phyloP scores from a whole-genome alignment of 1,140 invertebrate species.

The Zaprionus ghesquierei region DNA sequence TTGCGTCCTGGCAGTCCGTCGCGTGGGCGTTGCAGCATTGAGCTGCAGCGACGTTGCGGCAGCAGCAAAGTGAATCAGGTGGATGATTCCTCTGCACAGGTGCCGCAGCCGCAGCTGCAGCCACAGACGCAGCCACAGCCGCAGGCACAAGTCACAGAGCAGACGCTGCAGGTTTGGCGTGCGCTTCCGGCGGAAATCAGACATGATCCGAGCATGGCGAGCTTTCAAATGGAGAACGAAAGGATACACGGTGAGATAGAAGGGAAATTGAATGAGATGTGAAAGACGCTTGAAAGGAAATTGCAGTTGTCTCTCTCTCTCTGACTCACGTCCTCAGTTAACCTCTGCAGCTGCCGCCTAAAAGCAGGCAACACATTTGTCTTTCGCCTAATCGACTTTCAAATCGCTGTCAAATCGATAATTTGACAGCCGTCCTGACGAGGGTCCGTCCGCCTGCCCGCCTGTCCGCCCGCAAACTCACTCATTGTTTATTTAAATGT shows the following conservation, averaged over 20 bases:
- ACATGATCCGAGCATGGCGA: slow-evolving; percentile 85
- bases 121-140: slow-evolving; percentile 64
- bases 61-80: background rate
- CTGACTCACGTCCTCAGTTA: background rate
- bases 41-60: slow-evolving; percentile 36
- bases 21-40: slow-evolving; percentile 40
- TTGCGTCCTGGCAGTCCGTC: slow-evolving; percentile 60
- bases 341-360: slow-evolving; percentile 10
- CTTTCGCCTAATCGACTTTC: slow-evolving; percentile 27
- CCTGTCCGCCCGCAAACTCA: background rate
- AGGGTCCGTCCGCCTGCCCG: background rate
- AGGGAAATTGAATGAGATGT: background rate
- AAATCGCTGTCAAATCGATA: slow-evolving; percentile 44
- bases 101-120: background rate
- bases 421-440: slow-evolving; percentile 36
- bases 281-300: background rate
- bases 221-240: slow-evolving; percentile 86
- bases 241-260: slow-evolving; percentile 83
- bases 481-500: slow-evolving; percentile 35
- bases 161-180: slow-evolving; percentile 85
- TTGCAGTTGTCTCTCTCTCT: background rate
- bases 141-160: slow-evolving; percentile 84
- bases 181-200: slow-evolving; percentile 86
- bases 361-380: slow-evolving; percentile 33
- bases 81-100: background rate